phyloP scores from a whole-genome alignment of 2,113 vertebrate species.

The Silurus meridionalis region DNA sequence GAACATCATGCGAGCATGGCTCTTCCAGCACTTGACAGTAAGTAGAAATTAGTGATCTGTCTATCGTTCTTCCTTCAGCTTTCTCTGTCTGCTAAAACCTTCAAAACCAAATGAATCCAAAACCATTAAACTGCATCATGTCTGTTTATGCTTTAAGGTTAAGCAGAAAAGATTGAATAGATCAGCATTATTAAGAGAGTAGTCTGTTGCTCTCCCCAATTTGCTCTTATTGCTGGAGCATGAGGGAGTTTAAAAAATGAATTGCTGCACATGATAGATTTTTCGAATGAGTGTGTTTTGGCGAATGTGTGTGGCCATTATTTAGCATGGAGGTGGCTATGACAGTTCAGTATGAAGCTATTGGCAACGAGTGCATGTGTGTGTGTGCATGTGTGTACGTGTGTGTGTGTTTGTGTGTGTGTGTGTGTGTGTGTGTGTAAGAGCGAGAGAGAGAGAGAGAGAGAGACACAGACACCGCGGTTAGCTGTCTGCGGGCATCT shows the following conservation, averaged over 20 bases:
- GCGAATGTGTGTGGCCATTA: neutral
- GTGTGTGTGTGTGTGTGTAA: neutral
- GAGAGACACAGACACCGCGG: slow-evolving; percentile 41
- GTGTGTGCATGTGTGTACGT: neutral
- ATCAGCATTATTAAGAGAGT: slow-evolving; percentile 65
- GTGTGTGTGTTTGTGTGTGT: slow-evolving; percentile 5
- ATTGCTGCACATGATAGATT: neutral
- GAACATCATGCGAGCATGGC: slow-evolving; percentile 99
- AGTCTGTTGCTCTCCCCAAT: slow-evolving; percentile 39
- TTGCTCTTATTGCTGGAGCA: slow-evolving; percentile 58
- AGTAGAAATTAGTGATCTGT: slow-evolving; percentile 66
- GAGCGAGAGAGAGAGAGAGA: neutral
- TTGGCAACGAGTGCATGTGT: slow-evolving; percentile 6
- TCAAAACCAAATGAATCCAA: slow-evolving; percentile 37
- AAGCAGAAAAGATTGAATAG: slow-evolving; percentile 55
- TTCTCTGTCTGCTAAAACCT: slow-evolving; percentile 19
- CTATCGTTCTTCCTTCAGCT: neutral
- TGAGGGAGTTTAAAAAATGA: neutral
- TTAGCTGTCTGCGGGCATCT: slow-evolving; percentile 37
- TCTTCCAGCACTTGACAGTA: slow-evolving; percentile 99
- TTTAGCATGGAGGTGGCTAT: neutral
- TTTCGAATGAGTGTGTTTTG: neutral
- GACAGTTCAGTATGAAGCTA: neutral
- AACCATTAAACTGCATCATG: neutral
- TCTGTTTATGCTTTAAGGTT: slow-evolving; percentile 61